A percentile compares a stretch with the other conserved stretches of the same genome.
phyloP scores from a whole-genome alignment of 2,797 vertebrate species.

The Erpetoichthys calabaricus region DNA sequence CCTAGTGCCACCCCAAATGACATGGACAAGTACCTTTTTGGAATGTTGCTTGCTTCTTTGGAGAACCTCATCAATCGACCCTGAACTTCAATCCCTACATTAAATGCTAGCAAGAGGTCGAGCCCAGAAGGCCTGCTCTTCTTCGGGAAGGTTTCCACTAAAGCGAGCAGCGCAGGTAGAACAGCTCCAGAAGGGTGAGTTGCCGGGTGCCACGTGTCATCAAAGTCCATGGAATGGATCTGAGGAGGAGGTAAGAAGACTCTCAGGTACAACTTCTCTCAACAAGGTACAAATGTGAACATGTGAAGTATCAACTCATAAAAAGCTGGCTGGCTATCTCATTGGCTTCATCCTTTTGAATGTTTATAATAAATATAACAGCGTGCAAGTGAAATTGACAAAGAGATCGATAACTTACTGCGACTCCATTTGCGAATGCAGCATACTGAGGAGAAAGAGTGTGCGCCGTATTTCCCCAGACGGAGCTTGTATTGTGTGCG shows the following conservation, averaged over 20 bases:
- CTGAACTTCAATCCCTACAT: constrained; percentile 79
- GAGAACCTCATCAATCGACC: constrained; percentile 75
- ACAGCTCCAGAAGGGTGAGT: constrained; percentile 82
- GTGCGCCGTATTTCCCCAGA: constrained; percentile 64
- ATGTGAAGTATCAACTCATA: background rate
- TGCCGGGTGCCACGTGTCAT: constrained; percentile 90
- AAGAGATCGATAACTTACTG: constrained; percentile 49
- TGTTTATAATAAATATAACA: too few species aligned
- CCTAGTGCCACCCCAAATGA: too few species aligned
- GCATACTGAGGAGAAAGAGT: constrained; percentile 63
- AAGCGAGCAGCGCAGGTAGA: constrained; percentile 66
- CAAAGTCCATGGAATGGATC: constrained; percentile 94
- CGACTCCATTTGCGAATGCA: constrained; percentile 81
- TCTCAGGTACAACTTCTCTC: background rate
- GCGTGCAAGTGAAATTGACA: too few species aligned
- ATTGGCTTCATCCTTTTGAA: too few species aligned
- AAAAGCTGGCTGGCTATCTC: too few species aligned
- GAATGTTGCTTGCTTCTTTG: constrained; percentile 73
- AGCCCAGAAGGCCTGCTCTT: constrained; percentile 60
- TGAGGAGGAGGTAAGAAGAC: constrained; percentile 19
- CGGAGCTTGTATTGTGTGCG: constrained; percentile 52
- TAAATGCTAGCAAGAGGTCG: constrained; percentile 80
- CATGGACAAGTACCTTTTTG: constrained; percentile 53
- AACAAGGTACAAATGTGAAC: background rate
- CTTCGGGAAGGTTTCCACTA: constrained; percentile 50